phyloP scores from a whole-genome alignment of 2,797 vertebrate genomes.

The Artibeus jamaicensis region DNA sequence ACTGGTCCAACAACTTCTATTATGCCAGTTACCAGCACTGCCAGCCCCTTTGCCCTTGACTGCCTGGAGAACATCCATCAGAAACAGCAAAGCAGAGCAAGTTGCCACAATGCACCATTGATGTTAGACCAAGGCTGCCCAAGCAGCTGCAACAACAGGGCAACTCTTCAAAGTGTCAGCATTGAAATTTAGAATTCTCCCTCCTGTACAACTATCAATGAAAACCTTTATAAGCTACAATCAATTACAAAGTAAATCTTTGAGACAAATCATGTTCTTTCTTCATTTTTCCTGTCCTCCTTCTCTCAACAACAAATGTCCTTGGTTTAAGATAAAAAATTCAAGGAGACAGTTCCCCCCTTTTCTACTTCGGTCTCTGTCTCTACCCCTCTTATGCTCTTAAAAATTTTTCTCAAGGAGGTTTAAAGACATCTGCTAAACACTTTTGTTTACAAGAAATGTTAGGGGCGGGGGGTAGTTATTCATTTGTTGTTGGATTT shows the following conservation, averaged over 20 bases:
- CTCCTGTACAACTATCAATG: constrained; percentile 74
- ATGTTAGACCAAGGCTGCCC: constrained; percentile 82
- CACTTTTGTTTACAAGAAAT: constrained; percentile 78
- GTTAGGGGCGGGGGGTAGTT: constrained; percentile 13
- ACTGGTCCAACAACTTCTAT: constrained; percentile 60
- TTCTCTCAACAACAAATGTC: constrained; percentile 66
- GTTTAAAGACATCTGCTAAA: constrained; percentile 75
- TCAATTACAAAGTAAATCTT: constrained; percentile 69
- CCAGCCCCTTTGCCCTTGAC: constrained; percentile 67
- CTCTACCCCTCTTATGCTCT: constrained; percentile 46
- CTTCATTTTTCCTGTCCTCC: constrained; percentile 28
- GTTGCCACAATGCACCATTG: constrained; percentile 79
- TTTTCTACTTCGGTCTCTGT: constrained; percentile 2
- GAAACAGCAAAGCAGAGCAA: constrained; percentile 78
- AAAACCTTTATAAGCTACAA: constrained; percentile 78
- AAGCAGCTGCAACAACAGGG: constrained; percentile 84
- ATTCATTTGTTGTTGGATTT: constrained; percentile 65
- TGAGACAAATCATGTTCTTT: constrained; percentile 66
- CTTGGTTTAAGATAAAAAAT: constrained; percentile 66
- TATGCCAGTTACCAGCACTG: constrained; percentile 61
- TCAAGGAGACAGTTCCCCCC: constrained; percentile 73
- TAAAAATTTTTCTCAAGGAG: constrained; percentile 76
- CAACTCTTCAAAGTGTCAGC: constrained; percentile 79
- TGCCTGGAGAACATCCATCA: constrained; percentile 77
- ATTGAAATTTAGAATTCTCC: constrained; percentile 74